Conservation (phyloP, 2,888 invertebrate species). For the Rhagophthalmus giganteus region DNA sequence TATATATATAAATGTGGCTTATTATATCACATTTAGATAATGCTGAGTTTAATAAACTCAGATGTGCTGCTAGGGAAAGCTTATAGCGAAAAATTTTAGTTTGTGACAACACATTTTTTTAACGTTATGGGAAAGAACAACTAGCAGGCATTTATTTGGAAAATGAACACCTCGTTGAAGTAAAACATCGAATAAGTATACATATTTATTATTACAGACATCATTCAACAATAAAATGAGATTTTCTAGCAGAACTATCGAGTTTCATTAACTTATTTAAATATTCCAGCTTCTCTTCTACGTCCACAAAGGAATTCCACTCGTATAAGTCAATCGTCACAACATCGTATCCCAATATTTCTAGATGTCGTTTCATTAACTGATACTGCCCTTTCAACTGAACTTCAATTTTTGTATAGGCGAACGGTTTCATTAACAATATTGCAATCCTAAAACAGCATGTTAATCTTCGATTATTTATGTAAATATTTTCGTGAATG, state of each 20-base stretch:
- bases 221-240: slow-evolving; percentile 9
- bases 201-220: neutral
- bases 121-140: no score
- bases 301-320: slow-evolving; percentile 62
- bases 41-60: no score
- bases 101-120: no score
- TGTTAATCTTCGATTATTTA: no score
- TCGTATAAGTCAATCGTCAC: slow-evolving; percentile 57
- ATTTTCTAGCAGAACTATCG: neutral
- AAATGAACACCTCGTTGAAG: no score
- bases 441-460: slow-evolving; percentile 57
- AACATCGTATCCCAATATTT: slow-evolving; percentile 66
- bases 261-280: slow-evolving; percentile 44
- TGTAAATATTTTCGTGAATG: neutral
- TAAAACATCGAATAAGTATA: no score
- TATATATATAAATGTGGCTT: no score
- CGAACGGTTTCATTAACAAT: slow-evolving; percentile 54
- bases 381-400: slow-evolving; percentile 59
- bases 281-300: slow-evolving; percentile 57
- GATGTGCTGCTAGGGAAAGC: no score
- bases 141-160: no score
- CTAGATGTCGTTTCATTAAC: slow-evolving; percentile 62
- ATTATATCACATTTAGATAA: no score
- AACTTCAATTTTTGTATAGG: slow-evolving; percentile 56
- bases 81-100: no score